These are phyloP conservation scores for Acanthisitta chloris DNA, from an alignment of 2,113 vertebrate species.

Conservation along the genomic window DNA sequence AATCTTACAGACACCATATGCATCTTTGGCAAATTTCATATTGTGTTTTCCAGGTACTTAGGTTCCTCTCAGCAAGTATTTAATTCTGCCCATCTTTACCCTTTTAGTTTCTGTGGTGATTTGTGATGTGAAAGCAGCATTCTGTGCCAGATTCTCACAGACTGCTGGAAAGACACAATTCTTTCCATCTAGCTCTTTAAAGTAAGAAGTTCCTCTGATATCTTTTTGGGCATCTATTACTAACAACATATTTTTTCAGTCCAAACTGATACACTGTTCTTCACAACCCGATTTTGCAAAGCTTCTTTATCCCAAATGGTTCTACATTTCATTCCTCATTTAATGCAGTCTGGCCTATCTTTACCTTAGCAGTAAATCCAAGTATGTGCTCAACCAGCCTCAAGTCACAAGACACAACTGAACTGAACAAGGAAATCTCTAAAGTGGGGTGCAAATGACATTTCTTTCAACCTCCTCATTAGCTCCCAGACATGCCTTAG, in stretches of 20 bases:
- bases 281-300: not conserved
- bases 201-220: not conserved
- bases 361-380: not conserved
- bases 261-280: not conserved
- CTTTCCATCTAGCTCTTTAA: not conserved
- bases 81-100: not conserved
- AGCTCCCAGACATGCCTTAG: not conserved
- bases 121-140: not conserved
- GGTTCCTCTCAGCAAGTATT: slow-evolving; percentile 24
- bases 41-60: not conserved
- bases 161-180: not conserved
- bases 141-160: slow-evolving; percentile 20
- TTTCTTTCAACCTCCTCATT: not conserved
- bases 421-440: not conserved
- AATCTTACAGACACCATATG: not conserved
- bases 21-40: not conserved
- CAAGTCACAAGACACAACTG: not conserved
- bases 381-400: not conserved
- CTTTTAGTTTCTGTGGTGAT: slow-evolving; percentile 30
- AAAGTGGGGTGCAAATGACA: not conserved
- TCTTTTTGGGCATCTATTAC: not conserved
- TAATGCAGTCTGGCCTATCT: not conserved
- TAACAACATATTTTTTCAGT: not conserved
- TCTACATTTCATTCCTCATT: not conserved
- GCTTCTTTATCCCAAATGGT: not conserved